These are phyloP conservation scores for Ptychoptera contaminata DNA, from an alignment of 2,888 invertebrate genomes.

Conservation along the genomic window DNA sequence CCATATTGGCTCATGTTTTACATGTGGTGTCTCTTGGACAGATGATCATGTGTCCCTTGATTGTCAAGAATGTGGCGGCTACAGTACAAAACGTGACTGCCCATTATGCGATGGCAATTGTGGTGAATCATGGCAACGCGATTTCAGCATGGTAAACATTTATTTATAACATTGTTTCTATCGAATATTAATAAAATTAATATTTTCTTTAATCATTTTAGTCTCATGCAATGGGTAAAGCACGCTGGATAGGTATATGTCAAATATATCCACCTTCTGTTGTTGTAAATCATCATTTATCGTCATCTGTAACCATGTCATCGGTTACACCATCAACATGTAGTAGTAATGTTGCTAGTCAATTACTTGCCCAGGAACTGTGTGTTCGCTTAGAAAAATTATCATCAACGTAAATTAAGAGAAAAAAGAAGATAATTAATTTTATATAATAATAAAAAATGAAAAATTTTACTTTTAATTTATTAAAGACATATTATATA, in stretches of 20 bases:
- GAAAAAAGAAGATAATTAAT: too few species aligned
- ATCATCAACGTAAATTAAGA: constrained; percentile 21
- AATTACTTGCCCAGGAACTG: constrained; percentile 34
- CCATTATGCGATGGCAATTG: constrained; percentile 61
- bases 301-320: background rate
- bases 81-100: constrained; percentile 58
- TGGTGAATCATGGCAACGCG: constrained; percentile 54
- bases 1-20: constrained; percentile 57
- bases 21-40: constrained; percentile 67
- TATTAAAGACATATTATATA: too few species aligned
- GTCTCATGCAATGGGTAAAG: constrained; percentile 56
- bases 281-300: background rate
- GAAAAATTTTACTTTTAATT: too few species aligned
- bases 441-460: too few species aligned
- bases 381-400: constrained; percentile 37
- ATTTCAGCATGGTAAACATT: constrained; percentile 53
- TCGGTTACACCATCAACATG: constrained; percentile 16
- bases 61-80: constrained; percentile 67
- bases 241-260: constrained; percentile 56
- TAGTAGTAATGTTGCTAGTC: constrained; percentile 22
- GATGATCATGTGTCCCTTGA: constrained; percentile 61
- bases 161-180: constrained; percentile 2
- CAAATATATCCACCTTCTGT: constrained; percentile 29
- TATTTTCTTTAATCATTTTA: constrained; percentile 25
- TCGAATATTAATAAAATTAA: background rate